Percentiles rank a stretch among this genome's conserved stretches.
Conservation (phyloP, 2,113 vertebrate genomes). For the Sinocyclocheilus grahami region DNA sequence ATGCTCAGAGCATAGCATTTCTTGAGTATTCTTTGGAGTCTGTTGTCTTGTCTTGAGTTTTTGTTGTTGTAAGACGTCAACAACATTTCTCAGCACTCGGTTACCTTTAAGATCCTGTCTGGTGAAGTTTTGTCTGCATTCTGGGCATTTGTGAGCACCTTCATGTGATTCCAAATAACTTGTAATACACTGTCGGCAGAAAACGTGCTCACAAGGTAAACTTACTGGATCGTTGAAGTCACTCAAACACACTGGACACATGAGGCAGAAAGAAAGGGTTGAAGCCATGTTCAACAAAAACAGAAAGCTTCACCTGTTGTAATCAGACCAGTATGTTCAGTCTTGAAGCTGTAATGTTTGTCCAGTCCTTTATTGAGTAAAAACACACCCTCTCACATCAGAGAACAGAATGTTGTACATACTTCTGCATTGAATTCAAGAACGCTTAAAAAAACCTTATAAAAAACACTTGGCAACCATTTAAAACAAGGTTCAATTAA, state of each 20-base stretch:
- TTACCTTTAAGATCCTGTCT: constrained; percentile 45
- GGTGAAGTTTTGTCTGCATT: constrained; percentile 44
- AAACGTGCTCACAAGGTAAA: constrained; percentile 68
- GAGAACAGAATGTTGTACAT: not conserved
- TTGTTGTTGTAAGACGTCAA: constrained; percentile 35
- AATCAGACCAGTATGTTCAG: not conserved
- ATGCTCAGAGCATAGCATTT: constrained; percentile 61
- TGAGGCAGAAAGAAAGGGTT: constrained; percentile 30
- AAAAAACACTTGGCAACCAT: not conserved
- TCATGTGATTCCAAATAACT: not conserved
- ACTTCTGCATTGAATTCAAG: not conserved
- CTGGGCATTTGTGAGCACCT: constrained; percentile 50
- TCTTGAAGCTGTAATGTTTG: not conserved
- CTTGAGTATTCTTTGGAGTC: not conserved
- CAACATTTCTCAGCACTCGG: constrained; percentile 55
- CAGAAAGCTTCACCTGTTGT: not conserved
- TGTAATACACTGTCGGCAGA: constrained; percentile 65
- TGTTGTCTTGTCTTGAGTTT: not conserved
- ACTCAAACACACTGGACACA: constrained; percentile 62
- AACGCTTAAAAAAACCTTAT: not conserved
- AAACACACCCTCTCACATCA: not conserved
- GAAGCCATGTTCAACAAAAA: constrained; percentile 32
- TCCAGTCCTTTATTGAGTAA: not conserved
- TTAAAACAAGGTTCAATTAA: not conserved
- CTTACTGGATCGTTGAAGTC: constrained; percentile 68